Conservation (phyloP, 2,797 vertebrate genomes). For the Enteromius paludinosus region DNA sequence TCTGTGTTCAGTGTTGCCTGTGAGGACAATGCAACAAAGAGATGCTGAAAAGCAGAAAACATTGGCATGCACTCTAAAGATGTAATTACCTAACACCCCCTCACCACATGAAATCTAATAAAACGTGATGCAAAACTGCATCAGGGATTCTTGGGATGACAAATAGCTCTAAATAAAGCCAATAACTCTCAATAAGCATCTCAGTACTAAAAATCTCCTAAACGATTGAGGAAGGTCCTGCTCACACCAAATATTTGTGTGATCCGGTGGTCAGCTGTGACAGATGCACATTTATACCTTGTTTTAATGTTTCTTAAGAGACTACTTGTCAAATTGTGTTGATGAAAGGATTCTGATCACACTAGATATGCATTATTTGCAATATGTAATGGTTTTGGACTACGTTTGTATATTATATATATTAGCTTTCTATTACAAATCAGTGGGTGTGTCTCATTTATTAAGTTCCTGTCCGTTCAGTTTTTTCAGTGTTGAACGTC, state of each 20-base stretch:
- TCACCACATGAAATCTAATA: constrained; percentile 16
- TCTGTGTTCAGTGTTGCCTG: constrained; percentile 2
- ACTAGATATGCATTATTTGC: neutral
- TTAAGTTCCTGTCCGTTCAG: too few relatives aligned
- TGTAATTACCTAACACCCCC: constrained; percentile 24
- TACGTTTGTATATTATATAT: too few relatives aligned
- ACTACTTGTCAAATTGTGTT: neutral
- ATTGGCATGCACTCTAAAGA: neutral
- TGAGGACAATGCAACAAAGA: constrained; percentile 19
- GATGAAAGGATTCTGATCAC: neutral
- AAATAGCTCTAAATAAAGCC: neutral
- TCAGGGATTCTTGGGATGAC: constrained; percentile 19
- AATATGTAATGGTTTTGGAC: neutral
- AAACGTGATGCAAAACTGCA: constrained; percentile 12
- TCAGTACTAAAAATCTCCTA: too few relatives aligned
- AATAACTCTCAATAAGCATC: constrained; percentile 2
- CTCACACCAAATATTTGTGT: neutral
- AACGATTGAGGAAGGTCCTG: neutral
- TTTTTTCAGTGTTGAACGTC: too few relatives aligned
- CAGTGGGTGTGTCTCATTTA: too few relatives aligned
- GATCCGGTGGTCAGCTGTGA: neutral
- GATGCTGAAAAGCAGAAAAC: constrained; percentile 14
- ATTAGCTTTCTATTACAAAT: too few relatives aligned
- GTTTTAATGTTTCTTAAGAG: neutral
- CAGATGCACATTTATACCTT: neutral